Base-by-base conservation (phyloP, 2,113 vertebrate genomes). In the Leptodactylus fuscus region DNA sequence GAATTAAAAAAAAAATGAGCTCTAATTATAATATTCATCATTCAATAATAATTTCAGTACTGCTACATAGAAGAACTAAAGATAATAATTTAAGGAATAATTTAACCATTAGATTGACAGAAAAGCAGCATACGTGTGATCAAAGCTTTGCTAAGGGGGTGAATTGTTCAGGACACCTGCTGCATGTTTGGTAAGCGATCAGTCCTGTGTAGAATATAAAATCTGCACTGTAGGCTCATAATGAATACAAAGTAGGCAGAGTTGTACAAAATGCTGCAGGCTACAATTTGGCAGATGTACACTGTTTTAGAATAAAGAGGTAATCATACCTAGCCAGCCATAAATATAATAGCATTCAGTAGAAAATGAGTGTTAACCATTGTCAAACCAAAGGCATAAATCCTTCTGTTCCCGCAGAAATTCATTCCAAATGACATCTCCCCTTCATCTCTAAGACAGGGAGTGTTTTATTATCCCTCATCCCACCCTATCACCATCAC, bases 281-380 rank as follows among this genome's bases (percentile, higher is more conserved):
- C 81, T 83, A 83, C 69, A 83, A 51, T 83, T 58, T 83, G 67
- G 67, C 81, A 73, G 81, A 82, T 82, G 81, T 79, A 53, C 49
- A 55, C 48, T 41, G 32, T 38, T 58, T 83, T 58, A 74, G 48
- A 58, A 58, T 49, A 70, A 69, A 34, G 32, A 48, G 65, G 46
- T 55, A 58, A 81, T 74, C 34, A 53, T 44, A 41, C 44, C 46
- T 70, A 71, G 62, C 67, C 81, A 74, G 81, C 48, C 32, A 83
- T 71, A 32, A 74, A 83, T 70, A 74, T 58, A 55, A 74, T 32
- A 73, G 53, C 49, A 15, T 69, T 71, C 81, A 51, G 48, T 38
- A 53, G 27, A 36, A 81, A 53, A 65, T 32, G 22, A 71, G 41
- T 24, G 32, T 41, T 46, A 46, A 53, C 48, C 20, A 53, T 41